phyloP scores from a whole-genome alignment of 2,113 vertebrate genomes.

The Mobula hypostoma region DNA sequence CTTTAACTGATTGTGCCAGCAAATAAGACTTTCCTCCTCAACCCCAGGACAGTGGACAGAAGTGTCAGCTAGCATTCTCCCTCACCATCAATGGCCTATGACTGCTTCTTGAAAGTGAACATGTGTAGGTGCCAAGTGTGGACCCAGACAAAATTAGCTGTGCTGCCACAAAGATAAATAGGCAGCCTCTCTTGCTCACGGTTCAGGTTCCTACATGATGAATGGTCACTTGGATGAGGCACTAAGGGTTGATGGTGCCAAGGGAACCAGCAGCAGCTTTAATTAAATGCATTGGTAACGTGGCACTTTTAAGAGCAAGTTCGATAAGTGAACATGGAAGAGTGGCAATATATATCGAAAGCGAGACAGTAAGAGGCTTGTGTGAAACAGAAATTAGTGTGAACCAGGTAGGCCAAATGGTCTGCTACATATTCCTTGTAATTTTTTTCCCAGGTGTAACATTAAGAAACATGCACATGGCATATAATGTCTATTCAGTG shows the following conservation, averaged over 20 bases:
- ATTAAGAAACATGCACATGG: neutral
- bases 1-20: too few species aligned
- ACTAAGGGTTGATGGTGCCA: neutral
- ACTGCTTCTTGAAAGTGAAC: neutral
- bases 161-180: neutral
- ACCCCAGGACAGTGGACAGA: neutral
- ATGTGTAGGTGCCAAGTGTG: neutral
- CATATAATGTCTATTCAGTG: neutral
- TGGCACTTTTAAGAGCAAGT: neutral
- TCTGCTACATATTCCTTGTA: neutral
- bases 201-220: neutral
- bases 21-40: too few species aligned
- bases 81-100: neutral
- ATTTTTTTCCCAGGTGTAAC: neutral
- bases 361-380: neutral
- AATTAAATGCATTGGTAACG: neutral
- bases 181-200: too few species aligned
- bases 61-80: neutral
- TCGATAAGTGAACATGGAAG: neutral
- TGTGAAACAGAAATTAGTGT: neutral
- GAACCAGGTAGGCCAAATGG: neutral
- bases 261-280: neutral
- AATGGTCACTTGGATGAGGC: neutral
- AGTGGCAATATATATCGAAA: neutral
- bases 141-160: neutral